Evolutionary conservation across 2,113 vertebrate genomes (phyloP), one percentile per base, ranked within the genome.

Genomic region (Chaenogobius annularis): DNA sequence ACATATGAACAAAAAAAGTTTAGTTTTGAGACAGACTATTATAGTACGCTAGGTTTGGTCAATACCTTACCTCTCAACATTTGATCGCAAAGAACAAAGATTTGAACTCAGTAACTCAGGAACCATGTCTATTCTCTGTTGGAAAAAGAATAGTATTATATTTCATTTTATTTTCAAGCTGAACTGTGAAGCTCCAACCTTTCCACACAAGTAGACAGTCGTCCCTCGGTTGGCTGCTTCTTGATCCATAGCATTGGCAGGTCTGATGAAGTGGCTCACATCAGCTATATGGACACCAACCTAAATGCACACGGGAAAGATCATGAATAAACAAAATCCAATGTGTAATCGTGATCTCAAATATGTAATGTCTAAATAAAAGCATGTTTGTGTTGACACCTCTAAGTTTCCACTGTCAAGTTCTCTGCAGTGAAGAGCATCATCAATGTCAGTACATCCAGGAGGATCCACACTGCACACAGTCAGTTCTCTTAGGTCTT

Each of bases 101-200:
- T 99, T 97, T 62, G 97, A 99, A 85, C 98, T 99, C 70, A 99
- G 96, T 75, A 99, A 87, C 67, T 99, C 97, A 66, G 98, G 98
- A 87, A 99, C 96, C 97, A 99, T 99, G 88, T 99, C 97, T 81
- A 99, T 99, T 72, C 98, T 97, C 98, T 99, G 90, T 11, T 54
- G 62, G 61, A 77, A 31, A 17, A 70, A 46, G 22, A 78, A 31
- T 0, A 62, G 44, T 13, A 44, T 11, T 37, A 65, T 13, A 17
- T 20, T 65, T n/a, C 7, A 43, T 65, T n/a, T 40, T 40, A 40
- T 20, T 22, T 22, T 10, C 47, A 55, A 13, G 3, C 2, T 58
- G 22, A 4, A 26, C 47, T 12, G 56, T 15, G 23, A 69, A 19
- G 15, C 67, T 67, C n/a, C 70, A 70, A 92, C 90, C 71, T 87